phyloP scores from a whole-genome alignment of 2,113 vertebrate species.

The Melierax canorus region DNA sequence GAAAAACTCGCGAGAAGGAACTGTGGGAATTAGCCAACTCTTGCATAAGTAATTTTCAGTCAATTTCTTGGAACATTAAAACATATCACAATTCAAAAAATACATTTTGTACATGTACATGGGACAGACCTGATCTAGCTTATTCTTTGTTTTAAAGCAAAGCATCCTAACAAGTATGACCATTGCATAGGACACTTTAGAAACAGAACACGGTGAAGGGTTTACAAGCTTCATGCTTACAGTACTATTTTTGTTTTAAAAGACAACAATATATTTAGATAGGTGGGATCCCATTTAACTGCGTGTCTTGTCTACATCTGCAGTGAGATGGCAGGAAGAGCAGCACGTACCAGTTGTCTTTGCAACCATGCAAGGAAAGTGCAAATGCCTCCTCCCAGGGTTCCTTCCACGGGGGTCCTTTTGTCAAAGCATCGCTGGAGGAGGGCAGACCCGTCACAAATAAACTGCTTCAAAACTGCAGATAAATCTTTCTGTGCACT shows the following conservation, averaged over 20 bases:
- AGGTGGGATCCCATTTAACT: neutral
- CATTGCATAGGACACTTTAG: accelerated
- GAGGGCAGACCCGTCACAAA: neutral
- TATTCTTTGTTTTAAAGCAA: neutral
- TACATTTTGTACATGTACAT: accelerated
- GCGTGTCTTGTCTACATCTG: no score
- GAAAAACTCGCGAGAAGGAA: neutral
- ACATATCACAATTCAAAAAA: neutral
- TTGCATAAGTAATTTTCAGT: accelerated
- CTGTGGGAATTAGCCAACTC: accelerated
- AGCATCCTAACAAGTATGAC: neutral
- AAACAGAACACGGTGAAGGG: accelerated
- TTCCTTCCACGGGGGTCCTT: neutral
- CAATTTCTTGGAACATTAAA: neutral
- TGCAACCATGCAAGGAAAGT: neutral
- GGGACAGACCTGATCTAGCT: neutral
- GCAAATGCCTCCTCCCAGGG: neutral
- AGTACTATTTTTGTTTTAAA: neutral
- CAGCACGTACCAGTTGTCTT: neutral
- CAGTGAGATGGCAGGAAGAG: neutral
- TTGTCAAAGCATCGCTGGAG: neutral
- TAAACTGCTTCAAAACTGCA: neutral
- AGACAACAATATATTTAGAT: no score
- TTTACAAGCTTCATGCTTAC: no score
- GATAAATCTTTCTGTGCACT: neutral